Evolutionary conservation across 2,888 invertebrate species (phyloP), one percentile per base, ranked within the genome.

Genomic region (Aphidoletes aphidimyza): DNA sequence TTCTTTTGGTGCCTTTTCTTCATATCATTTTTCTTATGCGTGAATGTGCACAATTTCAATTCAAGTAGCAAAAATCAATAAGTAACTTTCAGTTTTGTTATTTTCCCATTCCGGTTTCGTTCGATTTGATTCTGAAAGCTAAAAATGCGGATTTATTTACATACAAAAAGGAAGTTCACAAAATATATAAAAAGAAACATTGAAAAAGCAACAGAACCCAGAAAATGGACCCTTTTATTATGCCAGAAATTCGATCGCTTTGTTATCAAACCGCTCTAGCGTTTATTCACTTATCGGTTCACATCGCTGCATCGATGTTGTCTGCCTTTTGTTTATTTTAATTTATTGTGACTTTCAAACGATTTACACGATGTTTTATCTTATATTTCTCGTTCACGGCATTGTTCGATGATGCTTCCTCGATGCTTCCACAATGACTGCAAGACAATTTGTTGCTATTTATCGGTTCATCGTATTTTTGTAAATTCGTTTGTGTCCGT

Each of bases 11-110:
- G 22, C 22, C 26, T 26, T 54, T 5, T 22, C 26, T 22, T 26
- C 3, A n/a, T n/a, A n/a, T n/a, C n/a, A n/a, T n/a, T n/a, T 22
- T 54, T 14, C 5, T 14, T 30, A 30, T 69, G 30, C 69, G 69
- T 30, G 69, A 69, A 69, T 30, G 69, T 69, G 69, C 30, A 69
- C 69, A 69, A 69, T 30, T 69, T 69, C 69, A 34, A 30, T 69
- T 69, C 22, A 54, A 54, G 39, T 39, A 39, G 39, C 47, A 14
- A 47, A 19, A 47, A 19, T 14, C 3, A 34, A 30, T 30, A 14
- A 30, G 5, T 9, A 69, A 69, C n/a, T 42, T 42, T 42, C 42
- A 42, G 42, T 42, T 42, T 42, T 14, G 42, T 42, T 42, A 14
- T 42, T 42, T n/a, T n/a, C n/a, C n/a, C n/a, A n/a, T n/a, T n/a